These are phyloP conservation scores for Synergus gifuensis DNA, from an alignment of 2,888 invertebrate genomes.

Conservation along the genomic window DNA sequence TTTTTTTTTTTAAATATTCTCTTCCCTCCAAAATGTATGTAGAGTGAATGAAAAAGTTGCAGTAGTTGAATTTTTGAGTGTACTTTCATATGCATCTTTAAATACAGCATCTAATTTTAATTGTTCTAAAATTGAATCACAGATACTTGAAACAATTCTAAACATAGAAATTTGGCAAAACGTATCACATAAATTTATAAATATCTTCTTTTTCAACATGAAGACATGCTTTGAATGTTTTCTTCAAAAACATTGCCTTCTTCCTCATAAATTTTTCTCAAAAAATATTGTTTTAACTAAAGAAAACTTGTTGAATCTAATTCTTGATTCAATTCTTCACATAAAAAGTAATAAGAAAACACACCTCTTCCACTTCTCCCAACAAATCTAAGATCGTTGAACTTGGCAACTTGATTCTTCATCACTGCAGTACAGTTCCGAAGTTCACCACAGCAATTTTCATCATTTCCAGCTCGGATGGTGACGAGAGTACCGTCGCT, in stretches of 20 bases:
- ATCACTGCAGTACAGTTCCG: slow-evolving; percentile 96
- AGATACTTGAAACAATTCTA: not conserved
- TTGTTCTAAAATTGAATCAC: not conserved
- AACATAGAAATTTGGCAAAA: not conserved
- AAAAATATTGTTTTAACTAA: no score
- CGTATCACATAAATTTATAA: not conserved
- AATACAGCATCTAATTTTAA: not conserved
- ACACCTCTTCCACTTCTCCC: slow-evolving; percentile 96
- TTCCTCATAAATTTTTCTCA: not conserved
- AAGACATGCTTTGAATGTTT: not conserved
- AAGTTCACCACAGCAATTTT: slow-evolving; percentile 97
- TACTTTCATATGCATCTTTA: not conserved
- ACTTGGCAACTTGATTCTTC: slow-evolving; percentile 99
- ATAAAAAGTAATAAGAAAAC: slow-evolving; percentile 2
- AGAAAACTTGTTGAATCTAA: no score
- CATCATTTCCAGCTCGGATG: slow-evolving; percentile 97
- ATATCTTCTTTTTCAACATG: not conserved
- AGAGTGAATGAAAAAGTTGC: not conserved
- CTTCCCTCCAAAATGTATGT: not conserved
- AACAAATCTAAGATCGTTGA: slow-evolving; percentile 98
- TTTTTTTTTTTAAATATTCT: not conserved
- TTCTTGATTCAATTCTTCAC: not conserved
- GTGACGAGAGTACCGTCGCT: slow-evolving; percentile 96
- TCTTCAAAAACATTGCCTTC: not conserved
- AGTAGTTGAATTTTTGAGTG: not conserved